Base-by-base conservation (phyloP, 2,797 vertebrate genomes). In the Balearica regulorum region DNA sequence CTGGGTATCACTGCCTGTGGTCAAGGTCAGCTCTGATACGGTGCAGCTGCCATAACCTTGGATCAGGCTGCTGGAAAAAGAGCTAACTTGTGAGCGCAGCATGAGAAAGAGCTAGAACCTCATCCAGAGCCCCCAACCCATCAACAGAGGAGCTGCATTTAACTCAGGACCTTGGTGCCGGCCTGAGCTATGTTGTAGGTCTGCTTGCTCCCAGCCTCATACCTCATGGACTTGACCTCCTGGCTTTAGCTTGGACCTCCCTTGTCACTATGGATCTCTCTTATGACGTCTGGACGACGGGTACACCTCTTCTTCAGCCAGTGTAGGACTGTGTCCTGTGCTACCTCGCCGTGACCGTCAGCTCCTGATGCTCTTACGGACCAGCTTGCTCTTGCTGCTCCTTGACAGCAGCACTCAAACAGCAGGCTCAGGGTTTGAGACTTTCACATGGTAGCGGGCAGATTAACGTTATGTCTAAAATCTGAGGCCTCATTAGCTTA, bases 271-370 rank as follows among this genome's bases (percentile, higher is more conserved):
- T 5, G 26, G 57, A 37, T 65, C 80, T 76, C n/a, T 16, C 66
- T 26, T 37, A 8, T 9, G 41, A 37, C 11, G 16, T 4, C 43
- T 35, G 68, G 43, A 9, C 2, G 2, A 25, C 1, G 60, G 54
- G 13, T 19, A 17, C 11, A 16, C 4, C 29, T 19, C n/a, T 43
- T 55, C 44, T 46, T 49, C 71, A 44, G 26, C 15, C 11, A 18
- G 11, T 0, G 1, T 5, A 31, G 41, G 35, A 7, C 26, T 5
- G 0, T 1, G 10, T n/a, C 18, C 77, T 46, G 25, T 60, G 25
- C 53, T 80, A 26, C 62, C 48, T 62, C 18, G 11, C 57, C 64
- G 71, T 35, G 53, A 18, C 16, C 9, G 24, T 41, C 69, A 54
- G 80, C 62, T 66, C 41, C 35, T 2, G 8, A 20, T 19, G 44